Evolutionary conservation across 2,113 vertebrate species (phyloP), one percentile per base, ranked within the genome.

Genomic region (Terrapene triunguis): DNA sequence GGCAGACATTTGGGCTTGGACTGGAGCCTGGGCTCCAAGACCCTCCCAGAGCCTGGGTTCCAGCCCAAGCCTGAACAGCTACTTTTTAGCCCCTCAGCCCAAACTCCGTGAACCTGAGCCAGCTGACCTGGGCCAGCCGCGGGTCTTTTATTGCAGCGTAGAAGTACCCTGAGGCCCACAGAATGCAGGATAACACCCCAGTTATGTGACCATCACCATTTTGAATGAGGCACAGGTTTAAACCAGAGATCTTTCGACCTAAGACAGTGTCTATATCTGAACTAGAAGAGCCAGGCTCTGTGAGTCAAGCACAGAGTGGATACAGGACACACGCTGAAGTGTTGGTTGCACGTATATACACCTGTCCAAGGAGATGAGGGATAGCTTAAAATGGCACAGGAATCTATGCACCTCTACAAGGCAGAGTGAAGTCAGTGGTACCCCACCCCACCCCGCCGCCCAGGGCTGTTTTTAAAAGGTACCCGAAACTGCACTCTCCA

Each of bases 371-470:
- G 74, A 29, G 81, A 27, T 14, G 5, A 5, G 6, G n/a, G 72
- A n/a, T 24, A 4, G 55, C 82, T 78, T n/a, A 25, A 57, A 53
- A 22, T 42, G 0, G 0, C 4, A 79, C 1, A 3, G 80, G 21
- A 35, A 1, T 10, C 6, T 3, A 1, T 14, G 35, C 19, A 6
- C 2, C 55, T 38, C 48, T 4, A 17, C 11, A 2, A 42, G 35
- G 4, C 29, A 4, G 44, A 44, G 53, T 0, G 88, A 78, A 22
- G 55, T 3, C 6, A 0, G 42, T 1, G 0, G 72, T 0, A 6
- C 79, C 82, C 54, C 65, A 10, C 57, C 25, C 27, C 53, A 21
- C 53, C 53, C 8, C 24, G 54, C 29, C 1, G 12, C 35, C 65
- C 1, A 0, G 2, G 86, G 42, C 82, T 80, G 93, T 83, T 55